A percentile compares a stretch with the other conserved stretches of the same genome.
Evolutionary conservation across 2,797 vertebrate genomes (phyloP).

Genomic region (Poeciliopsis turneri): DNA sequence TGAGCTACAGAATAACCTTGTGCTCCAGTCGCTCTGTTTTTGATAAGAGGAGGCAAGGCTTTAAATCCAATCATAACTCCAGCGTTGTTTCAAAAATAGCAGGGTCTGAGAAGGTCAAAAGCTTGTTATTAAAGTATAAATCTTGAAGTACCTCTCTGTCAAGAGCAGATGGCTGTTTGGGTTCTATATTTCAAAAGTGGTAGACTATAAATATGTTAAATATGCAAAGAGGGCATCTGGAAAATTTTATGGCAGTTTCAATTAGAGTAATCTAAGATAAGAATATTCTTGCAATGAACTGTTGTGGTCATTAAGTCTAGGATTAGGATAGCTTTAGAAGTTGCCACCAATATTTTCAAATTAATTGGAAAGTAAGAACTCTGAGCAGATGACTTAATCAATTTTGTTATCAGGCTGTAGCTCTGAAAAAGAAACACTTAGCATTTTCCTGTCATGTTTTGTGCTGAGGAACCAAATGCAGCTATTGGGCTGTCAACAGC

Average conservation of each 20-base stretch:
- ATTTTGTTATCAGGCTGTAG: background rate
- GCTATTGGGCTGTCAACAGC: background rate
- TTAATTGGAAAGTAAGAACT: background rate
- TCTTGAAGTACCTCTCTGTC: slow-evolving; percentile 15
- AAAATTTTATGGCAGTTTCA: background rate
- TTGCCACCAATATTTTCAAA: background rate
- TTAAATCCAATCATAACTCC: slow-evolving; percentile 37
- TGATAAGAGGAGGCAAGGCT: slow-evolving; percentile 22
- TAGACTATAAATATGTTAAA: background rate
- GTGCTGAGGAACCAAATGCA: background rate
- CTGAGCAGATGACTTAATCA: background rate
- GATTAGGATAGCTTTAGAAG: background rate
- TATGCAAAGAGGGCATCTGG: background rate
- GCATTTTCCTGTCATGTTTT: background rate
- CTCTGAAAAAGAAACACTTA: background rate
- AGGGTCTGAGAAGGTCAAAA: slow-evolving; percentile 12
- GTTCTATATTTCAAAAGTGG: slow-evolving; percentile 10
- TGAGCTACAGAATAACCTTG: slow-evolving; percentile 4
- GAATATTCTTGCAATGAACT: background rate
- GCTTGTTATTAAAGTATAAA: slow-evolving; percentile 38
- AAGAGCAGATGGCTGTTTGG: slow-evolving; percentile 7
- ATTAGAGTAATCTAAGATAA: background rate
- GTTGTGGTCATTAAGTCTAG: background rate
- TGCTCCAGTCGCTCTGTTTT: slow-evolving; percentile 3
- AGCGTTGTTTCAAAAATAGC: slow-evolving; percentile 16